These are phyloP conservation scores for Champsocephalus gunnari DNA, from an alignment of 2,797 vertebrate species.

Conservation along the genomic window DNA sequence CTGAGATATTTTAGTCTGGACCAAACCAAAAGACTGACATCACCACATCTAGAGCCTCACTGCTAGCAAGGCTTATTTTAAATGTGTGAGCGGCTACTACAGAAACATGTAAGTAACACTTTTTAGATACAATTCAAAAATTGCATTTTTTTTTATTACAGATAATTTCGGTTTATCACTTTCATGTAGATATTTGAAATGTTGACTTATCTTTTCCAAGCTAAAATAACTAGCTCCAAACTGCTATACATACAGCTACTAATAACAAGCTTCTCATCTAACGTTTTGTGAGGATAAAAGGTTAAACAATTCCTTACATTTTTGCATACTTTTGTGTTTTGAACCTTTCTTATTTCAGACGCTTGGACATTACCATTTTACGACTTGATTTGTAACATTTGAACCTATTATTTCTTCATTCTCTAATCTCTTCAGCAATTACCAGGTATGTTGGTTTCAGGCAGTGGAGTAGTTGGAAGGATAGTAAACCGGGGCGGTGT, in stretches of 20 bases:
- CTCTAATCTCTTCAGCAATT: neutral
- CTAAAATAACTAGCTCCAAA: no score
- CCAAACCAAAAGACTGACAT: no score
- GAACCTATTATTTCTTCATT: neutral
- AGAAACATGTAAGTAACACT: no score
- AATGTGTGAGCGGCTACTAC: neutral
- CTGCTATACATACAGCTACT: no score
- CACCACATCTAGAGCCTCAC: neutral
- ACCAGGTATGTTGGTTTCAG: conserved; percentile 63
- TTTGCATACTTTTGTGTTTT: neutral
- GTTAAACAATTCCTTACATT: neutral
- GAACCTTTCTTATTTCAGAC: neutral
- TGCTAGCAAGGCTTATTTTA: neutral
- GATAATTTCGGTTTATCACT: neutral
- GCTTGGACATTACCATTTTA: no score
- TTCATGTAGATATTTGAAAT: neutral
- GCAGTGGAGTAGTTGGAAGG: neutral
- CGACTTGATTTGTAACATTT: neutral
- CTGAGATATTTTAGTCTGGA: neutral
- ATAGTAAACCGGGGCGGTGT: neutral
- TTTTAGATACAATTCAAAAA: neutral
- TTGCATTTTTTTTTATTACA: neutral
- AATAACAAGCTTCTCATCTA: no score
- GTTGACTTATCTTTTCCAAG: no score
- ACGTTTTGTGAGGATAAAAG: neutral